These are phyloP conservation scores for Trididemnum nubilum DNA, from an alignment of 23 tunicate species.

Conservation along the genomic window DNA sequence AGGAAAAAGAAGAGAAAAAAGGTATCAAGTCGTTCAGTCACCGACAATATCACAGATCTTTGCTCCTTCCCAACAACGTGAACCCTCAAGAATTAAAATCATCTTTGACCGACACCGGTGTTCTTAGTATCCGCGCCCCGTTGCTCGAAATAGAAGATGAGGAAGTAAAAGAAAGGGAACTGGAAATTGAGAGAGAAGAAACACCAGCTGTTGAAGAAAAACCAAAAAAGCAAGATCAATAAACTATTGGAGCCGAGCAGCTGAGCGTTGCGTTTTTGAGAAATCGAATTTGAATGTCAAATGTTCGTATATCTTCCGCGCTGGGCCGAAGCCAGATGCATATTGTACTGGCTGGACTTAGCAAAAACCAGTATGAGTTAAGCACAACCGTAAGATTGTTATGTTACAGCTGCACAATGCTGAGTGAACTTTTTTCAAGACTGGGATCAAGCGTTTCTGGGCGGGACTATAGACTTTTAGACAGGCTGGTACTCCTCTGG, in stretches of 20 bases:
- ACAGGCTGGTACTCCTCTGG: too few relatives aligned
- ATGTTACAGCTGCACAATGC: too few relatives aligned
- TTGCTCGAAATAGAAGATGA: background rate
- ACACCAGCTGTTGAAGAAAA: conserved; percentile 7
- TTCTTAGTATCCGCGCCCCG: conserved; percentile 61
- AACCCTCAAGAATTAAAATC: conserved; percentile 54
- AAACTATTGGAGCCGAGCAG: background rate
- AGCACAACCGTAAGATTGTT: too few relatives aligned
- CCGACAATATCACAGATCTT: conserved; percentile 49
- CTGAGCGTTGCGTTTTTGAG: background rate
- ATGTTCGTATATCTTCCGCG: too few relatives aligned
- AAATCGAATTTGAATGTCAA: too few relatives aligned
- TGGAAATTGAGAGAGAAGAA: background rate
- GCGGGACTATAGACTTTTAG: too few relatives aligned
- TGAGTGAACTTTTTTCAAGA: too few relatives aligned
- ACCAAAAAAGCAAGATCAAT: too few relatives aligned
- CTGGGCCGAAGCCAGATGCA: too few relatives aligned
- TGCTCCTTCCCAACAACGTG: conserved; percentile 49
- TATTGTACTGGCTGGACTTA: too few relatives aligned
- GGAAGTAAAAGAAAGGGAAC: conserved; percentile 18
- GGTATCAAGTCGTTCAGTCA: conserved; percentile 29
- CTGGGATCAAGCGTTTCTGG: too few relatives aligned
- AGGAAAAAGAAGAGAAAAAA: conserved; percentile 25
- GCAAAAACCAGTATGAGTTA: too few relatives aligned
- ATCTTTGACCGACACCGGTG: conserved; percentile 23